Evolutionary conservation across 1,140 invertebrate species (phyloP).

Genomic region (Sinella curviseta): DNA sequence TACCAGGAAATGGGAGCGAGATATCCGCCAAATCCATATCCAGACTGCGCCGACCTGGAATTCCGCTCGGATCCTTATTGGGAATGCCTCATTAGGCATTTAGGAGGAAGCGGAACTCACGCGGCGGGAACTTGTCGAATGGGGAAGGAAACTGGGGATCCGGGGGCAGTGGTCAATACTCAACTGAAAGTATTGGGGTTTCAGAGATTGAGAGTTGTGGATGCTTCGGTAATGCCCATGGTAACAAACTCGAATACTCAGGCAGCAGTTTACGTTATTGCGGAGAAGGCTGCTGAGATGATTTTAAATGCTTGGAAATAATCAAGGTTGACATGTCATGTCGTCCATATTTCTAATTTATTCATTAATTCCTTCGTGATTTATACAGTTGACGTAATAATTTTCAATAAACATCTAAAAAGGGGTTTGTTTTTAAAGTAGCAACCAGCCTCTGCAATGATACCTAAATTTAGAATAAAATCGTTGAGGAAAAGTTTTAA

Average conservation of each 20-base stretch:
- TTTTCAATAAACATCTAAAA: too few relatives aligned
- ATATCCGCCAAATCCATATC: neutral
- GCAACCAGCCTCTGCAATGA: too few relatives aligned
- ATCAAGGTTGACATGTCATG: too few relatives aligned
- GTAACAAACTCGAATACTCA: neutral
- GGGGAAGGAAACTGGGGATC: neutral
- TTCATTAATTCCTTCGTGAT: too few relatives aligned
- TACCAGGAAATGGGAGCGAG: neutral
- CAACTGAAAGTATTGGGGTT: neutral
- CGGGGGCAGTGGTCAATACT: neutral
- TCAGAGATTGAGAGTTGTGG: neutral
- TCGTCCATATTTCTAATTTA: too few relatives aligned
- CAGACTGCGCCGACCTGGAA: neutral
- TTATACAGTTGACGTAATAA: too few relatives aligned
- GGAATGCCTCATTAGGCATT: neutral
- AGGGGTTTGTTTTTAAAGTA: too few relatives aligned
- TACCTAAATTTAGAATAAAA: too few relatives aligned
- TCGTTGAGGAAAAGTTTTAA: too few relatives aligned
- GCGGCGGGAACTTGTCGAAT: neutral
- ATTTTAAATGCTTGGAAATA: neutral
- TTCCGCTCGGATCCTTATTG: neutral
- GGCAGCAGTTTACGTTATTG: neutral
- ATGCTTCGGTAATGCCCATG: slow-evolving; percentile 1
- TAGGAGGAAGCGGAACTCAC: neutral
- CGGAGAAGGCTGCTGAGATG: neutral